Conservation (phyloP, 1,140 invertebrate genomes). For the Pogonognathellus flavescens region DNA sequence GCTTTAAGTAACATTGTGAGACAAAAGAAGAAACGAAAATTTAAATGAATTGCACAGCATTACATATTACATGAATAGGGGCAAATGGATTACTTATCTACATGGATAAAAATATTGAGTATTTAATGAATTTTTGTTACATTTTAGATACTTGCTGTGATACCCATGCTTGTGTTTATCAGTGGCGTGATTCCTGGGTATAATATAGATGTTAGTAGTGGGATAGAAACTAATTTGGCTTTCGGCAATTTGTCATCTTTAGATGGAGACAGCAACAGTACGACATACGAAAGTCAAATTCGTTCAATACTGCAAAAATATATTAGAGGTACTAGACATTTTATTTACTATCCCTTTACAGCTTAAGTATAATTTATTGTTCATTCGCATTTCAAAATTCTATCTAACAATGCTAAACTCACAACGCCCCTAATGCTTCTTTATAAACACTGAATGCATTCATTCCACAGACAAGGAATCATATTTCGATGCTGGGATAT, state of each 20-base stretch:
- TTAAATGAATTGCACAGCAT: too few species aligned
- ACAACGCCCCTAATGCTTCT: background rate
- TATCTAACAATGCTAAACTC: background rate
- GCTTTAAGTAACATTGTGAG: too few species aligned
- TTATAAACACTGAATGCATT: background rate
- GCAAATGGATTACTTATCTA: too few species aligned
- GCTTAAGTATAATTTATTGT: too few species aligned
- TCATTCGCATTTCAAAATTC: too few species aligned
- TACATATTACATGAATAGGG: too few species aligned
- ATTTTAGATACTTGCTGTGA: constrained; percentile 8
- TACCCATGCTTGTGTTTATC: constrained; percentile 21
- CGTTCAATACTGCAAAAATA: background rate
- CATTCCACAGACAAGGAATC: background rate
- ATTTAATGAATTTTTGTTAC: constrained; percentile 1
- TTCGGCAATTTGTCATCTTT: background rate
- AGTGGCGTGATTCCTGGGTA: constrained; percentile 7
- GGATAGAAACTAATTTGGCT: background rate
- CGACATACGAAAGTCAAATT: background rate
- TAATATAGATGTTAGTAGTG: background rate
- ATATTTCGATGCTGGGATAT: constrained; percentile 49
- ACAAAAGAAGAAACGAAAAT: too few species aligned
- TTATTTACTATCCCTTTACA: too few species aligned
- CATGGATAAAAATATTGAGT: too few species aligned
- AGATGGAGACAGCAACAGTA: background rate
- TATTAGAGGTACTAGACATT: background rate